Base-by-base conservation (phyloP, 2,888 invertebrate genomes). In the Melangyna quadrimaculata region DNA sequence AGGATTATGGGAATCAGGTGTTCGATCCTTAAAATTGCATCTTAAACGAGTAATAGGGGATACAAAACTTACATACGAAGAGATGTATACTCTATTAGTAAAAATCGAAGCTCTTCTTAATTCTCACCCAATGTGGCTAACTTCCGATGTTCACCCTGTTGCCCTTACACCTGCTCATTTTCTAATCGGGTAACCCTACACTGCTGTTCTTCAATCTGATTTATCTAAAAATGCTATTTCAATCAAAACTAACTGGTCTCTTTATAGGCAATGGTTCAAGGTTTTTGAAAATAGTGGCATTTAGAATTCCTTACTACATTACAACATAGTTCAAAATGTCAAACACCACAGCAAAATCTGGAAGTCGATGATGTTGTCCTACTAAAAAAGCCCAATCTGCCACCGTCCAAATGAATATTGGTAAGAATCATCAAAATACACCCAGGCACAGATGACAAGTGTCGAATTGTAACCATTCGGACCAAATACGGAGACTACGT, bases 111-210 rank as follows among this genome's bases (percentile, higher is more conserved):
- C 14, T n/a, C 37, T 32, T 4, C 12, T 35, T 61, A 32, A 61
- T 37, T 10, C 37, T 10, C 59, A 22, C 6, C 12, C 35, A 61
- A 32, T 37, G 22, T 57, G 57, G 57, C 57, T n/a, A 32, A 57
- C 57, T 19, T 57, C 57, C n/a, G 57, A 57, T 32, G n/a, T 57
- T 29, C 32, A 57, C 32, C 57, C 57, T 14, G 8, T 8, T 57
- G 59, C 59, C 35, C 59, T 59, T 12, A 59, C 59, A 17, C 59
- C 61, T 4, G 61, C 61, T 40, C 61, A 37, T 24, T 61, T 61
- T 37, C 24, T 22, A n/a, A 57, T 57, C 12, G 37, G 19, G 9
- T 14, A 59, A 37, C 59, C 37, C 9, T 59, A 59, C 17, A 59
- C 55, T 53, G 29, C 55, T 22, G n/a, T 55, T 55, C 55, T 29